These are phyloP conservation scores for Linnaemya vulpina DNA, from an alignment of 2,888 invertebrate species.

Conservation along the genomic window DNA sequence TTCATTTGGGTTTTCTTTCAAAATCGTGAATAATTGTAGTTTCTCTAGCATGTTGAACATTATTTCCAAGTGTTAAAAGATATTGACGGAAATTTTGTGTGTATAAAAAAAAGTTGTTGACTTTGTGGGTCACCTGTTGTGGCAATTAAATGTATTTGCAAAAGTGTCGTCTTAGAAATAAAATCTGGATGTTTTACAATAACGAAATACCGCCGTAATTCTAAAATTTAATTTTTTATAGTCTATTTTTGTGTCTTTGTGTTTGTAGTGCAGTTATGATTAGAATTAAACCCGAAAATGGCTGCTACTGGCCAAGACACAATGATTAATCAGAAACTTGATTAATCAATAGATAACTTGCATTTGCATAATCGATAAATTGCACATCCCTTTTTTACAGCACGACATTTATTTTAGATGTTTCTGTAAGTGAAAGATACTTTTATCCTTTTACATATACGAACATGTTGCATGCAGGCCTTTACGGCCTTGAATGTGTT, in stretches of 20 bases:
- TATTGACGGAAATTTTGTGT: constrained; percentile 16
- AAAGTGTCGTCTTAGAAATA: constrained; percentile 39
- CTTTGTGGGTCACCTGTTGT: constrained; percentile 45
- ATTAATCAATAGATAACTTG: not conserved
- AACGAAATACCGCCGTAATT: constrained; percentile 20
- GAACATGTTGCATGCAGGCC: not conserved
- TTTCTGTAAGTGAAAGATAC: not conserved
- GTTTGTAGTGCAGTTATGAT: too few relatives aligned
- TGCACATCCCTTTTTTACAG: not conserved
- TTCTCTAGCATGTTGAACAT: not conserved
- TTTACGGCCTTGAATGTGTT: not conserved
- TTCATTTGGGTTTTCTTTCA: constrained; percentile 24
- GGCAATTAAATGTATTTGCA: constrained; percentile 32
- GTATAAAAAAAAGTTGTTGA: constrained; percentile 16
- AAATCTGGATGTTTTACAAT: constrained; percentile 21
- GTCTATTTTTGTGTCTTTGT: not conserved
- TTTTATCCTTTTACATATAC: not conserved
- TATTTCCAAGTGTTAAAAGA: not conserved
- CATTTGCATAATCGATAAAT: not conserved
- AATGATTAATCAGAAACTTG: not conserved
- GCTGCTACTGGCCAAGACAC: too few relatives aligned
- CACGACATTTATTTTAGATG: not conserved
- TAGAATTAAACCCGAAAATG: too few relatives aligned
- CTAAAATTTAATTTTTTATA: constrained; percentile 6
- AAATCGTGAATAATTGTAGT: not conserved